Conservation (phyloP, 2,113 vertebrate species). For the Psilopsiagon aymara region DNA sequence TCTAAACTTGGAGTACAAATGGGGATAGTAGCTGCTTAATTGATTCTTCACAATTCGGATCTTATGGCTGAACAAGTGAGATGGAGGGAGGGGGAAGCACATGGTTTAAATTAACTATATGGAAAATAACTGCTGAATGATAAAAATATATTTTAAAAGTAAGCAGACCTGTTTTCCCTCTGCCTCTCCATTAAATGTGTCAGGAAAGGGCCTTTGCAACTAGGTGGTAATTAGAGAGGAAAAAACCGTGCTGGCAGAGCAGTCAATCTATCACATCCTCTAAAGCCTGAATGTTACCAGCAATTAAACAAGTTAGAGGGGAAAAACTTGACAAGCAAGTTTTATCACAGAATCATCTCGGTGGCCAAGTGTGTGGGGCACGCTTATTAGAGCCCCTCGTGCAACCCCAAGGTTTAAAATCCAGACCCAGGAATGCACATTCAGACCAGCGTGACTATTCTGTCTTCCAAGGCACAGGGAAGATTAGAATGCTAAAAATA, state of each 20-base stretch:
- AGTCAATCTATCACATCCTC: constrained; percentile 38
- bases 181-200: constrained; percentile 48
- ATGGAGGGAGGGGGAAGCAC: background rate
- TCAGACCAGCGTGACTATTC: background rate
- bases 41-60: background rate
- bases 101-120: constrained; percentile 33
- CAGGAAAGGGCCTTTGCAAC: constrained; percentile 56
- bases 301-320: constrained; percentile 46
- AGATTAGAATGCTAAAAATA: constrained; percentile 65
- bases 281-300: constrained; percentile 26
- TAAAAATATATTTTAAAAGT: constrained; percentile 54
- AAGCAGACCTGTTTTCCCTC: constrained; percentile 43
- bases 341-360: constrained; percentile 11
- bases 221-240: constrained; percentile 56
- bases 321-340: constrained; percentile 14
- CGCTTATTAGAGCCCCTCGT: background rate
- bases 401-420: constrained; percentile 15
- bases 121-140: constrained; percentile 31
- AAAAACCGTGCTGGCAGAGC: constrained; percentile 25
- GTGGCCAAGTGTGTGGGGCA: background rate
- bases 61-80: background rate
- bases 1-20: constrained; percentile 10
- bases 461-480: background rate
- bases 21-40: constrained; percentile 12
- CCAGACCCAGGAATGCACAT: background rate